Evolutionary conservation across 2,797 vertebrate species (phyloP).

Genomic region (Apogon talboti): DNA sequence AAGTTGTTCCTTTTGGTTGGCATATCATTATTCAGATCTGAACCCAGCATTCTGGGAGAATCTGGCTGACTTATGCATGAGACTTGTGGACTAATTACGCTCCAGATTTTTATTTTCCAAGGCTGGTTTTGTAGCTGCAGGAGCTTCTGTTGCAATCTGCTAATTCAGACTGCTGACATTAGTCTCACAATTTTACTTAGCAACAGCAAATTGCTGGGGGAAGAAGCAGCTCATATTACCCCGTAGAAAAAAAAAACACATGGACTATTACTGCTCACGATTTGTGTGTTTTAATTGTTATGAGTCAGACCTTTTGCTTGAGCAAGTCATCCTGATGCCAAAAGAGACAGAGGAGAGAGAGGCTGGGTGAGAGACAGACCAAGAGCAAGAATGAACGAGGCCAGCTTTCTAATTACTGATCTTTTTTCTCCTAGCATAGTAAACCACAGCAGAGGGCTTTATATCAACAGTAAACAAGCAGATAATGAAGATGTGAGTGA

Average conservation of each 20-base stretch:
- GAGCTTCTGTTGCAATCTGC: conserved; percentile 68
- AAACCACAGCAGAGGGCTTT: conserved; percentile 18
- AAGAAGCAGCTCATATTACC: conserved; percentile 41
- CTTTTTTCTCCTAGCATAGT: conserved; percentile 14
- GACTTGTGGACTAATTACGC: conserved; percentile 56
- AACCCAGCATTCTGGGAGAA: conserved; percentile 27
- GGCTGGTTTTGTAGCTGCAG: conserved; percentile 45
- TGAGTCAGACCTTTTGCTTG: conserved; percentile 45
- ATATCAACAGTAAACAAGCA: conserved; percentile 31
- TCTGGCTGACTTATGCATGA: conserved; percentile 59
- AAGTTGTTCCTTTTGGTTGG: conserved; percentile 42
- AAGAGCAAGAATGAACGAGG: not conserved
- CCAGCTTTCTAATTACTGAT: conserved; percentile 43
- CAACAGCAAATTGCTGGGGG: conserved; percentile 47
- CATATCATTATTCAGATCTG: conserved; percentile 55
- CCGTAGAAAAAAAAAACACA: conserved; percentile 50
- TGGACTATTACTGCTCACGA: conserved; percentile 18
- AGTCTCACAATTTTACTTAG: conserved; percentile 55
- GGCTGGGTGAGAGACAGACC: not conserved
- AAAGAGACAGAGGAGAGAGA: conserved; percentile 6
- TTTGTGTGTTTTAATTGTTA: conserved; percentile 46
- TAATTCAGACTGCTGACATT: conserved; percentile 67
- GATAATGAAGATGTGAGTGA: conserved; percentile 48
- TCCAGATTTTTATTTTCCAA: conserved; percentile 39
- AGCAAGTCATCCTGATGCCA: conserved; percentile 36